Evolutionary conservation across 2,113 vertebrate genomes (phyloP).

Genomic region (Dendrocopos noguchii): DNA sequence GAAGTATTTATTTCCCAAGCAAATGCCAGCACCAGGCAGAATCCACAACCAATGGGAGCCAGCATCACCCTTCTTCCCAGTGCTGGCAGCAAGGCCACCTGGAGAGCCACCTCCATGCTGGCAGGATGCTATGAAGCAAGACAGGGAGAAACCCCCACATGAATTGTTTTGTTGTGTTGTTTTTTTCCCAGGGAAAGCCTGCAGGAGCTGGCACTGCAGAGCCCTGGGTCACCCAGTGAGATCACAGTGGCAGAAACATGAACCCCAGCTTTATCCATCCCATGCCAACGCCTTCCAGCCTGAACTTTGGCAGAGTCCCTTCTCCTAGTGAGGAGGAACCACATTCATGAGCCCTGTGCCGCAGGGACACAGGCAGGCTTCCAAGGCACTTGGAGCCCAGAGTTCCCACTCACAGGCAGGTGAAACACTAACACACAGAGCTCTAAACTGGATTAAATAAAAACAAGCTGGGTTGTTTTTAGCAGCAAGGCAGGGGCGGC

Average conservation of each 20-base stretch:
- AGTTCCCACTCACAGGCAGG: constrained; percentile 28
- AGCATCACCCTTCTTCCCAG: background rate
- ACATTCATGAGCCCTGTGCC: background rate
- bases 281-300: background rate
- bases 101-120: background rate
- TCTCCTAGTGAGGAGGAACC: background rate
- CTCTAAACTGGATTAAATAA: constrained; percentile 51
- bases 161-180: background rate
- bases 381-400: background rate
- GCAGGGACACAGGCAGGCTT: background rate
- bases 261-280: background rate
- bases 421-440: constrained; percentile 34
- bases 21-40: background rate
- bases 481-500: constrained; percentile 53
- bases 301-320: background rate
- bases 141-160: background rate
- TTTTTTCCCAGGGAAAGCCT: background rate
- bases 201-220: background rate
- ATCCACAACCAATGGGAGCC: background rate
- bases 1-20: background rate
- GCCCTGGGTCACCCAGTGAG: background rate
- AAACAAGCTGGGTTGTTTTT: constrained; percentile 44
- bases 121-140: background rate
- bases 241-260: background rate
- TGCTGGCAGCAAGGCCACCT: background rate